Conservation (phyloP, 2,888 invertebrate genomes). For the Petrophora chlorosata region DNA sequence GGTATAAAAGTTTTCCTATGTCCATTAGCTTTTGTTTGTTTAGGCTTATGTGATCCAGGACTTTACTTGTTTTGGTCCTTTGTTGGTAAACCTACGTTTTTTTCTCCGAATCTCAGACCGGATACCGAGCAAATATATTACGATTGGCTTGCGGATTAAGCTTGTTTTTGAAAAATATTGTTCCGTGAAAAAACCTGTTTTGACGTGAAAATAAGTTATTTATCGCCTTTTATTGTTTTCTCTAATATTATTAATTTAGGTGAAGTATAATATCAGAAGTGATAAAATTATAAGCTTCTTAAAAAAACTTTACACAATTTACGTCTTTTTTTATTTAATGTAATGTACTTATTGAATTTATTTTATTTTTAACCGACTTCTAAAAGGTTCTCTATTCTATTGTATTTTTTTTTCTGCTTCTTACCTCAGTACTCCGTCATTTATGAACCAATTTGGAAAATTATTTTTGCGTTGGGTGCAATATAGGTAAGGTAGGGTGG, state of each 20-base stretch:
- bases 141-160: slow-evolving; percentile 16
- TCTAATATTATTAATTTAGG: background rate
- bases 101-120: slow-evolving; percentile 6
- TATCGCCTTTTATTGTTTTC: background rate
- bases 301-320: no score
- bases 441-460: no score
- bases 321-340: no score
- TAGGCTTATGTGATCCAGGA: slow-evolving; percentile 5
- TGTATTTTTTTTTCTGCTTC: no score
- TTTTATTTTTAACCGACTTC: no score
- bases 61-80: slow-evolving; percentile 10
- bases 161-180: slow-evolving; percentile 11
- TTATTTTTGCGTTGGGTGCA: no score
- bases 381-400: no score
- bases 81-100: slow-evolving; percentile 10
- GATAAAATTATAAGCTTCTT: background rate
- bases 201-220: background rate
- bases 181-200: background rate
- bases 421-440: no score
- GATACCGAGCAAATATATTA: slow-evolving; percentile 19
- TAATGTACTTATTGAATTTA: no score
- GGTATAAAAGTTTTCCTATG: slow-evolving; percentile 4
- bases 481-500: no score
- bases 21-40: slow-evolving; percentile 11
- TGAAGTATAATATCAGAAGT: background rate